These are phyloP conservation scores for Lepidothrix coronata DNA, from an alignment of 2,113 vertebrate species.

Conservation along the genomic window DNA sequence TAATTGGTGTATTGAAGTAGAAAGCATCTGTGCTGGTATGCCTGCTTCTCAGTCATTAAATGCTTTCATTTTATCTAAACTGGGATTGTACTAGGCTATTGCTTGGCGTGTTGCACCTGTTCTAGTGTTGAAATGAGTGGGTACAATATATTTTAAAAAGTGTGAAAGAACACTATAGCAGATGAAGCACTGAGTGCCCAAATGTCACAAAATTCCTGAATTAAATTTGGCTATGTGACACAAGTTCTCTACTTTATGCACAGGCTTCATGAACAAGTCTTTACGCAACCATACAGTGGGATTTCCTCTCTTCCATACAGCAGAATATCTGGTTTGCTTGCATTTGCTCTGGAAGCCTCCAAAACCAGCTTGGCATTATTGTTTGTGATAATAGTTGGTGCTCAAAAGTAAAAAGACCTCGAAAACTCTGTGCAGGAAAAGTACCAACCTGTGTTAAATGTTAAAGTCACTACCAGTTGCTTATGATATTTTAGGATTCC, in stretches of 20 bases:
- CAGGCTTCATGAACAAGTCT: not conserved
- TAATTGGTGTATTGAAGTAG: not conserved
- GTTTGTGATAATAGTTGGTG: not conserved
- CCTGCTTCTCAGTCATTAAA: not conserved
- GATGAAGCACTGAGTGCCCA: not conserved
- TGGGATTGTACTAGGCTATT: not conserved
- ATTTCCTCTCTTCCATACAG: not conserved
- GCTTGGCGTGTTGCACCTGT: not conserved
- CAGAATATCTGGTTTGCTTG: not conserved
- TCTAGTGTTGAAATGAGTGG: conserved; percentile 44
- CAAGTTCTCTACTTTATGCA: not conserved
- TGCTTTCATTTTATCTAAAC: conserved; percentile 12
- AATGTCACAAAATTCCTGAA: conserved; percentile 3
- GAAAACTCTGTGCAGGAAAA: not conserved
- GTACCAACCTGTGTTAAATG: not conserved
- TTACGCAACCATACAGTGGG: not conserved
- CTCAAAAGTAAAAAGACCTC: not conserved
- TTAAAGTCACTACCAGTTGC: not conserved
- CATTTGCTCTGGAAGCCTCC: not conserved
- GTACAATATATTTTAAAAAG: not conserved
- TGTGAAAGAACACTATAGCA: conserved; percentile 1
- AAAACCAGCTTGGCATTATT: not conserved
- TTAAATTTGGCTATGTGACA: not conserved
- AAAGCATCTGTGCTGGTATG: conserved; percentile 11
- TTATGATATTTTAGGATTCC: not conserved